These are phyloP conservation scores for Oxygymnocypris stewartii DNA, from an alignment of 2,113 vertebrate genomes.

Conservation along the genomic window DNA sequence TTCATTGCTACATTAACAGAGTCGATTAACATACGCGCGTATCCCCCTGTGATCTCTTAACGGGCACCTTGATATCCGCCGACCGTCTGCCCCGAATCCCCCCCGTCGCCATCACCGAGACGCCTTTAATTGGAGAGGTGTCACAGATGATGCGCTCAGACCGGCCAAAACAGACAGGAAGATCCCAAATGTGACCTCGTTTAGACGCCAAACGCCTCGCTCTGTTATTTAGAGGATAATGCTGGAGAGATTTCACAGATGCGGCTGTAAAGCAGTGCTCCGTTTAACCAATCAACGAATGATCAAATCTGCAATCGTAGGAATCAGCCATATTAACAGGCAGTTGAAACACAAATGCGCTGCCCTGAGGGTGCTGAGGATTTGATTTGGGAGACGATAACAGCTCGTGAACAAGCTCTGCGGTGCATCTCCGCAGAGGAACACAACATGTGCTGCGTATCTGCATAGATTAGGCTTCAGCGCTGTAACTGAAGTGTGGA, in stretches of 20 bases:
- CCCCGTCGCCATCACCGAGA: conserved; percentile 45
- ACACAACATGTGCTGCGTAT: conserved; percentile 27
- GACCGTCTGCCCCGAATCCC: conserved; percentile 38
- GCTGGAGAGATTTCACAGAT: conserved; percentile 33
- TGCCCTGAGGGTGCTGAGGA: neutral
- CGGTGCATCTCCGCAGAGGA: conserved; percentile 3
- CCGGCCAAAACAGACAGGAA: conserved; percentile 34
- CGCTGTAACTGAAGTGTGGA: no score
- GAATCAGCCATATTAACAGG: conserved; percentile 39
- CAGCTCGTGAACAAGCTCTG: conserved; percentile 34
- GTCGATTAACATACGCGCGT: conserved; percentile 77
- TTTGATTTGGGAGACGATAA: conserved; percentile 25
- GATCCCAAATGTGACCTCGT: conserved; percentile 49
- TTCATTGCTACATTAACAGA: conserved; percentile 82
- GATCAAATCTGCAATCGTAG: conserved; percentile 8
- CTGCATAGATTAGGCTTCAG: neutral
- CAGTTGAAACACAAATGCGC: conserved; percentile 4
- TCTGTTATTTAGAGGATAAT: conserved; percentile 12
- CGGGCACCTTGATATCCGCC: conserved; percentile 58
- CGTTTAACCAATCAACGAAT: conserved; percentile 30
- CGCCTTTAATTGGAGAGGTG: conserved; percentile 57
- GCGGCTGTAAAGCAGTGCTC: neutral
- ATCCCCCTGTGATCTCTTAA: conserved; percentile 66
- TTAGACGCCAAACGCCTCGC: conserved; percentile 10
- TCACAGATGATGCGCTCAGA: conserved; percentile 48